A percentile compares a stretch with the other conserved stretches of the same genome.
These are phyloP conservation scores for Dorcus hopei DNA, from an alignment of 2,888 invertebrate species.

Conservation along the genomic window DNA sequence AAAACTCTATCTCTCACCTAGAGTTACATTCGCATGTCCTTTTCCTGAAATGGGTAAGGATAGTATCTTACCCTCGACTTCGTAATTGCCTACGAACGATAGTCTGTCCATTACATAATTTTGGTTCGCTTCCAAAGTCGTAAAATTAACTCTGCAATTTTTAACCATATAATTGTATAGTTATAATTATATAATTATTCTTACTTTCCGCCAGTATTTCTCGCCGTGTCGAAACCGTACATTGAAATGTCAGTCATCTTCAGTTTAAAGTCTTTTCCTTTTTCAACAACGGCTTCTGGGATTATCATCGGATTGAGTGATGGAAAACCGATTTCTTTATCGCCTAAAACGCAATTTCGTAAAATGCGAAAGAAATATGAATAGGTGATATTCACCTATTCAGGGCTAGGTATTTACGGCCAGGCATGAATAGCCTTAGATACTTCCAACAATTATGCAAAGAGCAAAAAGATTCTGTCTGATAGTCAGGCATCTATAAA, in stretches of 20 bases:
- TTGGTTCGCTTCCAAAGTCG: too few species aligned
- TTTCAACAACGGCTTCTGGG: too few species aligned
- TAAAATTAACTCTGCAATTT: not conserved
- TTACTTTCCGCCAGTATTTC: constrained; percentile 24
- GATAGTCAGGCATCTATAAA: too few species aligned
- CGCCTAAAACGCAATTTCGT: constrained; percentile 13
- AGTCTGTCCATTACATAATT: not conserved
- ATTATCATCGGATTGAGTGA: too few species aligned
- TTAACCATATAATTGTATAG: not conserved
- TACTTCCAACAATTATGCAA: too few species aligned
- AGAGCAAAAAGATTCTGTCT: too few species aligned
- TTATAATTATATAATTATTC: not conserved
- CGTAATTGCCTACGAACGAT: constrained; percentile 8
- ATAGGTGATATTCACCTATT: too few species aligned
- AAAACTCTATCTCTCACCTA: not conserved
- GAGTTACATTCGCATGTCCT: constrained; percentile 8
- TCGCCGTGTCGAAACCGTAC: constrained; percentile 25
- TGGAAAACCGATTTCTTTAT: too few species aligned
- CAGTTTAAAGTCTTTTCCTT: too few species aligned
- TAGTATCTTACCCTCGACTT: constrained; percentile 10
- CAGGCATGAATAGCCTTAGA: too few species aligned
- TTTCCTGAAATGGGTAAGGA: constrained; percentile 6
- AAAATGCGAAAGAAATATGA: constrained; percentile 11
- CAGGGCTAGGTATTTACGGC: too few species aligned
- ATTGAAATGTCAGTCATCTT: constrained; percentile 16